Base-by-base conservation (phyloP, 1,140 invertebrate genomes). In the Camponotus vicinus region DNA sequence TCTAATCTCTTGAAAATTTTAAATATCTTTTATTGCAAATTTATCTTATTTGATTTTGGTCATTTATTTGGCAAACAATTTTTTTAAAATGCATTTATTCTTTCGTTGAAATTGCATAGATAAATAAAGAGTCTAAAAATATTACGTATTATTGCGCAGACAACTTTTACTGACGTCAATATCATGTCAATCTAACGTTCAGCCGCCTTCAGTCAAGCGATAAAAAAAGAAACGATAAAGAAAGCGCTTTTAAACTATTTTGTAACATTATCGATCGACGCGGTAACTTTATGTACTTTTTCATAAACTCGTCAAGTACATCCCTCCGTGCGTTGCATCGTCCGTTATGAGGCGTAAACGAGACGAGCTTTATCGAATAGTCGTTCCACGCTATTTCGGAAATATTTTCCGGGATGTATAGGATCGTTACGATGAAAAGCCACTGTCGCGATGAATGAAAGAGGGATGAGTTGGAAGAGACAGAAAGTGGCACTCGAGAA, bases 161-260 rank as follows among this genome's bases (percentile, higher is more conserved):
- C 27, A 34, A 21, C 37, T 79, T 52, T 79, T 67, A 27, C 27
- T 45, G 75, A 64, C 63, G n/a, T 79, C 63, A 67, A 55, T 67
- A 34, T 67, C 45, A 55, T 34, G 45, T 21, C 37, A 66, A 55
- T 32, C 63, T 52, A 27, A 55, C 45, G 45, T 67, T 67, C 8
- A 67, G 34, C 2, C 71, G n/a, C 55, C 61, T 8, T 13, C 27
- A 52, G n/a, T 67, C 63, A 32, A 78, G 11, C 77, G 21, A 32
- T 42, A 18, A 79, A 40, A 79, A 79, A 67, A 45, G 21, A 63
- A 27, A 21, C 15, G 15, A 77, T 13, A 45, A 77, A 63, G 15
- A 63, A 27, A 34, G 13, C n/a, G 63, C 45, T 49, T 13, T 55
- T 40, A 67, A 67, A 79, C 73, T 66, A 78, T 78, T 79, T 37